phyloP scores from a whole-genome alignment of 2,888 invertebrate genomes.

The Carterocephalus palaemon region DNA sequence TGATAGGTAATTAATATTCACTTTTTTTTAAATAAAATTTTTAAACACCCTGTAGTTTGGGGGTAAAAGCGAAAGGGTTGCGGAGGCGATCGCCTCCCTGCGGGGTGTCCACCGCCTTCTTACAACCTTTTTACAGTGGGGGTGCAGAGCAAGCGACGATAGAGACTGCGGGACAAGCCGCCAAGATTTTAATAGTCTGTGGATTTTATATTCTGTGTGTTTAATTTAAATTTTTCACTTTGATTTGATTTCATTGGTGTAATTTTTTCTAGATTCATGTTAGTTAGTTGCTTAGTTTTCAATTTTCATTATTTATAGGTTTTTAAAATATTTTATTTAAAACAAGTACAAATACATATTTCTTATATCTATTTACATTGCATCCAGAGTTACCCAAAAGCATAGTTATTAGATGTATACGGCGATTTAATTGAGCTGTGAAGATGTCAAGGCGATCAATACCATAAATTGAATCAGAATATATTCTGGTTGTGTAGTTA shows the following conservation, averaged over 20 bases:
- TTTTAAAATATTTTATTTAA: neutral
- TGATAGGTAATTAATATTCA: too few relatives aligned
- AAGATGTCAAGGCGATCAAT: too few relatives aligned
- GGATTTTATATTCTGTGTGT: conserved; percentile 2
- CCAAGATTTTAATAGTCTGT: conserved; percentile 21
- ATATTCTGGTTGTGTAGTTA: too few relatives aligned
- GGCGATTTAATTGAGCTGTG: too few relatives aligned
- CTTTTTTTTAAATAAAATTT: too few relatives aligned
- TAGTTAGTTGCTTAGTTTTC: neutral
- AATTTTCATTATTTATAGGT: neutral
- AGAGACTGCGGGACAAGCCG: conserved; percentile 44
- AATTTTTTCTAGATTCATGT: neutral
- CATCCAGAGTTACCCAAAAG: too few relatives aligned
- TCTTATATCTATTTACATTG: neutral
- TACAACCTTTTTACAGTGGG: conserved; percentile 77
- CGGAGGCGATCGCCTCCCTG: conserved; percentile 68
- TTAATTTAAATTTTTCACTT: conserved; percentile 17
- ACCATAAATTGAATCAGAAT: too few relatives aligned
- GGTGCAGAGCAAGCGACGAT: conserved; percentile 64
- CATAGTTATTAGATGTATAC: too few relatives aligned
- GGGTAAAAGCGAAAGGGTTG: conserved; percentile 79
- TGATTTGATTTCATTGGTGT: conserved; percentile 10
- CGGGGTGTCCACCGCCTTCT: conserved; percentile 75
- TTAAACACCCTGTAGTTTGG: conserved; percentile 65
- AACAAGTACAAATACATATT: neutral